These are phyloP conservation scores for Junonia oenone DNA, from an alignment of 2,888 invertebrate genomes.

Conservation along the genomic window DNA sequence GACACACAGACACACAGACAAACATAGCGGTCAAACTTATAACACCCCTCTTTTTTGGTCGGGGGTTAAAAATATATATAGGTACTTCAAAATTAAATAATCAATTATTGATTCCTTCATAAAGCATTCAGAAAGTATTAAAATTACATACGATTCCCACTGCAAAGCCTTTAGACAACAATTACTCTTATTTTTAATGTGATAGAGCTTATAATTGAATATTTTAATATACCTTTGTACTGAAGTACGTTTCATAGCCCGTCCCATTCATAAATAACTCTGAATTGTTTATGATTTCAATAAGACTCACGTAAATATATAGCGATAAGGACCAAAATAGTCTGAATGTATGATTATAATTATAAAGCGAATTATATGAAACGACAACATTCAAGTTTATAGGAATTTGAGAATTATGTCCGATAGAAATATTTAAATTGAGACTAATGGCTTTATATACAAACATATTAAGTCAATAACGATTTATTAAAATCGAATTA, in stretches of 20 bases:
- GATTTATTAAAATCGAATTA: neutral
- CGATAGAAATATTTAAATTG: constrained; percentile 1
- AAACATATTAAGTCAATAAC: neutral
- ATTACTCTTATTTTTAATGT: neutral
- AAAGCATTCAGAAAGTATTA: neutral
- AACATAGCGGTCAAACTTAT: too few relatives aligned
- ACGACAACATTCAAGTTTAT: neutral
- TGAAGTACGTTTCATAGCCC: constrained; percentile 5
- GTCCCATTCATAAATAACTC: constrained; percentile 18
- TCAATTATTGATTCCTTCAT: neutral
- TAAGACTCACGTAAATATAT: constrained; percentile 12
- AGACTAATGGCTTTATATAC: neutral
- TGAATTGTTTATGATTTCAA: constrained; percentile 17
- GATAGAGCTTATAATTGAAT: neutral
- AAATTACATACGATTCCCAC: neutral
- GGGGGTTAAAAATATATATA: too few relatives aligned
- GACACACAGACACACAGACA: too few relatives aligned
- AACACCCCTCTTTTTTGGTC: too few relatives aligned
- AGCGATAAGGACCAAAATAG: constrained; percentile 7
- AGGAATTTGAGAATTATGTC: constrained; percentile 4
- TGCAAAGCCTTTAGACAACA: neutral
- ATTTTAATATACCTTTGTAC: neutral
- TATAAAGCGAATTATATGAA: neutral
- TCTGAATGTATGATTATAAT: constrained; percentile 3
- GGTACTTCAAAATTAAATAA: neutral